These are phyloP conservation scores for Merodon equestris DNA, from an alignment of 2,888 invertebrate genomes.

Conservation along the genomic window DNA sequence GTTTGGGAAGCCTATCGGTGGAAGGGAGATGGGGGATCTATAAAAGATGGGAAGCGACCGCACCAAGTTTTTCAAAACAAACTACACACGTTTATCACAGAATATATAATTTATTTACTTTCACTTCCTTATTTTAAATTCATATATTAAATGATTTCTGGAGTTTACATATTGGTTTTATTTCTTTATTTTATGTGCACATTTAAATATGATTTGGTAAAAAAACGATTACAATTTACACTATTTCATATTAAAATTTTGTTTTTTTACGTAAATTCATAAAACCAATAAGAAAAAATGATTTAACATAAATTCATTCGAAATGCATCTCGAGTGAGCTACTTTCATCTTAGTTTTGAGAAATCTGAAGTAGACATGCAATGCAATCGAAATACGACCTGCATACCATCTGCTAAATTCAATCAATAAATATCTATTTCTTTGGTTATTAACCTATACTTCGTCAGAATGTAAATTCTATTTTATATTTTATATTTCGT, in stretches of 20 bases:
- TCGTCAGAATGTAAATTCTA: slow-evolving; percentile 1
- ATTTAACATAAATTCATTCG: slow-evolving; percentile 13
- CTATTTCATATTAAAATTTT: slow-evolving; percentile 38
- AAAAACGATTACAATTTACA: slow-evolving; percentile 49
- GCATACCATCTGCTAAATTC: slow-evolving; percentile 24
- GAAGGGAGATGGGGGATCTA: no score
- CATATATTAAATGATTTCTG: slow-evolving; percentile 50
- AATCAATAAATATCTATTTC: slow-evolving; percentile 42
- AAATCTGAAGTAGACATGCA: not conserved
- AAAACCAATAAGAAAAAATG: slow-evolving; percentile 25
- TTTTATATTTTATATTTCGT: no score
- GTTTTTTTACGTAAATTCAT: slow-evolving; percentile 28
- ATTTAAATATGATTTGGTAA: slow-evolving; percentile 54
- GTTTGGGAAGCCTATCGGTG: no score
- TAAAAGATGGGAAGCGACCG: no score
- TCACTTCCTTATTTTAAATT: slow-evolving; percentile 41
- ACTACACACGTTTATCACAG: slow-evolving; percentile 50
- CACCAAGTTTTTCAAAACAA: no score
- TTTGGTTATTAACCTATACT: slow-evolving; percentile 46
- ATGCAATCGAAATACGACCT: slow-evolving; percentile 3
- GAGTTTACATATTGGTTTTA: slow-evolving; percentile 6
- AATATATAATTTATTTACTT: slow-evolving; percentile 66
- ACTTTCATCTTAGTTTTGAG: not conserved
- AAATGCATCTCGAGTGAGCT: slow-evolving; percentile 6
- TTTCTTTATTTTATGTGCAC: slow-evolving; percentile 41